Evolutionary conservation across 2,797 vertebrate genomes (phyloP).

Genomic region (Coregonus ussuriensis): DNA sequence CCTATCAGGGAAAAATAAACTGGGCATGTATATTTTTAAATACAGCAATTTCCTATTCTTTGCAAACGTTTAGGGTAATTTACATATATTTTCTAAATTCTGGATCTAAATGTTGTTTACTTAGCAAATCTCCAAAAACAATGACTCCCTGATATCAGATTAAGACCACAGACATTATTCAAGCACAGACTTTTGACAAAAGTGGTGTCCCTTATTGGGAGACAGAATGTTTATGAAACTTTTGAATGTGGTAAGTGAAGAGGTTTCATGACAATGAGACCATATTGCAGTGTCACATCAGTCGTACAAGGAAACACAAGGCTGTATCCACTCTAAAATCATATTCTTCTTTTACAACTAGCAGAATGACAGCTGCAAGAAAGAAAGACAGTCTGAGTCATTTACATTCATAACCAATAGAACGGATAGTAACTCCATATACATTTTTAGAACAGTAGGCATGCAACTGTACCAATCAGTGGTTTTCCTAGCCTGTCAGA

Average conservation of each 20-base stretch:
- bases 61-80: too few relatives aligned
- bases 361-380: not conserved
- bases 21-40: constrained; percentile 15
- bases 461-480: constrained; percentile 47
- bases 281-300: not conserved
- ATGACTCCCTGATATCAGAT: too few relatives aligned
- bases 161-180: too few relatives aligned
- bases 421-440: constrained; percentile 29
- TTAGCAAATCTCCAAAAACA: too few relatives aligned
- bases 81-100: too few relatives aligned
- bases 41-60: too few relatives aligned
- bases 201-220: not conserved
- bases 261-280: not conserved
- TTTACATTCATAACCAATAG: constrained; percentile 20
- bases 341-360: not conserved
- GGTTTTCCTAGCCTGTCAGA: constrained; percentile 62
- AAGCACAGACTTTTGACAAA: too few relatives aligned
- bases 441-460: constrained; percentile 44
- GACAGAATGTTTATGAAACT: not conserved
- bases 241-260: not conserved
- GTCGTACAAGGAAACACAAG: not conserved
- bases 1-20: constrained; percentile 32
- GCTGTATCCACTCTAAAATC: not conserved
- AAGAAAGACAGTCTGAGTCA: not conserved
- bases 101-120: too few relatives aligned